These are phyloP conservation scores for Nezara viridula DNA, from an alignment of 2,888 invertebrate species.

Conservation along the genomic window DNA sequence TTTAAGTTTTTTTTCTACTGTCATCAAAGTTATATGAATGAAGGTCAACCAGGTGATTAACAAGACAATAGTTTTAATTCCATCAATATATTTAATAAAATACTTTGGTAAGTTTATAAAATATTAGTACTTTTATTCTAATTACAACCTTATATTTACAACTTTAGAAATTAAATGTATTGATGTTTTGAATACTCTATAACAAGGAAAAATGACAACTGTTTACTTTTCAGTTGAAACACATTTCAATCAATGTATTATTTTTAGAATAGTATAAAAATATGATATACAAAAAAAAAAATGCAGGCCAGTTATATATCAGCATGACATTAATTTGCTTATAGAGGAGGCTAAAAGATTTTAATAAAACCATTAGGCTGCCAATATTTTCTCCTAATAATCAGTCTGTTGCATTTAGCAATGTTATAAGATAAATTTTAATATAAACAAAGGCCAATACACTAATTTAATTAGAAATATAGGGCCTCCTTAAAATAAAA, in stretches of 20 bases:
- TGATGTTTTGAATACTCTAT: neutral
- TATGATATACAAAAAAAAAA: slow-evolving; percentile 35
- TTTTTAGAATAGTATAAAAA: neutral
- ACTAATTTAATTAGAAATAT: neutral
- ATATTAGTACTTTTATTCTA: slow-evolving; percentile 54
- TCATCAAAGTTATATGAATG: neutral
- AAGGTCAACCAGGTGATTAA: neutral
- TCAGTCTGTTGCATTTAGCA: slow-evolving; percentile 32
- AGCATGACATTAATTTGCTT: neutral
- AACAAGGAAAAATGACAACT: slow-evolving; percentile 13
- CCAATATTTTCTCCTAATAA: slow-evolving; percentile 28
- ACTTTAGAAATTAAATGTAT: neutral
- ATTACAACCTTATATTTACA: slow-evolving; percentile 52
- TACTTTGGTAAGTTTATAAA: slow-evolving; percentile 57
- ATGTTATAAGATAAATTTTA: slow-evolving; percentile 6
- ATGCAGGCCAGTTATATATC: neutral
- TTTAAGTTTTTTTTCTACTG: neutral
- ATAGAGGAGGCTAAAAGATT: slow-evolving; percentile 12
- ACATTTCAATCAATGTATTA: slow-evolving; percentile 4
- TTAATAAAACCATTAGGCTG: slow-evolving; percentile 35
- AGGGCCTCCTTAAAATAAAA: neutral
- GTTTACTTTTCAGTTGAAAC: neutral
- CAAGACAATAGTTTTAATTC: slow-evolving; percentile 23
- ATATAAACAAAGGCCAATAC: neutral
- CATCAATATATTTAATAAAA: slow-evolving; percentile 55